A percentile compares a stretch with the other conserved stretches of the same genome.
phyloP scores from a whole-genome alignment of 2,113 vertebrate species.

The Nothoprocta pentlandii region DNA sequence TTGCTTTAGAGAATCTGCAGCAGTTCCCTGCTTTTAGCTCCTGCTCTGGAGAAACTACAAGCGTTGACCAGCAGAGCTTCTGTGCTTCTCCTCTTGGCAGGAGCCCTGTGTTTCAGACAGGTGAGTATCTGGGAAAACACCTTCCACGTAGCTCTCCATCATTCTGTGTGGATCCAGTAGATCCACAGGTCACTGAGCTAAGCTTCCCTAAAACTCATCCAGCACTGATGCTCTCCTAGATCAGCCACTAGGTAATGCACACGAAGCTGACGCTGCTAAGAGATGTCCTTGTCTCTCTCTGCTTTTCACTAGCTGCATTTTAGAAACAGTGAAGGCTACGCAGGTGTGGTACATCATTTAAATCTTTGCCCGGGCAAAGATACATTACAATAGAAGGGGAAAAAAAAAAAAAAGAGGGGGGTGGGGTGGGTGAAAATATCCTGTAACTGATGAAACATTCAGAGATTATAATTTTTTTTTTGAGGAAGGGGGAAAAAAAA shows the following conservation, averaged over 20 bases:
- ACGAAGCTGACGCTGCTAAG: neutral
- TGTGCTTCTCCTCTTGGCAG: constrained; percentile 76
- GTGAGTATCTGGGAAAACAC: constrained; percentile 57
- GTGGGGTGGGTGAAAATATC: neutral
- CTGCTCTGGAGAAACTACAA: constrained; percentile 74
- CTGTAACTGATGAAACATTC: neutral
- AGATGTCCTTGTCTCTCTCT: neutral
- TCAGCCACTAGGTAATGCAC: neutral
- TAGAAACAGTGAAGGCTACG: neutral
- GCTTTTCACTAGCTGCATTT: neutral
- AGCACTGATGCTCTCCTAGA: neutral
- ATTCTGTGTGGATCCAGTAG: neutral
- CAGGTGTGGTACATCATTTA: neutral
- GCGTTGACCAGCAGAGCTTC: constrained; percentile 77
- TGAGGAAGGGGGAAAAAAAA: too few species aligned
- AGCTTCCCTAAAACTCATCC: neutral
- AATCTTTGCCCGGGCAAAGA: neutral
- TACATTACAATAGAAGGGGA: neutral
- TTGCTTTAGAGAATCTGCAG: constrained; percentile 97
- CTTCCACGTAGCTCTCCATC: neutral
- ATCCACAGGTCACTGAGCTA: neutral
- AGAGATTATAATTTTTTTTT: too few species aligned
- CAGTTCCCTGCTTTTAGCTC: constrained; percentile 95
- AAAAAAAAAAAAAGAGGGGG: neutral
- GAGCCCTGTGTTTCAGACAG: constrained; percentile 77